Evolutionary conservation across 2,113 vertebrate genomes (phyloP).

Genomic region (Psammodynastes pulverulentus): DNA sequence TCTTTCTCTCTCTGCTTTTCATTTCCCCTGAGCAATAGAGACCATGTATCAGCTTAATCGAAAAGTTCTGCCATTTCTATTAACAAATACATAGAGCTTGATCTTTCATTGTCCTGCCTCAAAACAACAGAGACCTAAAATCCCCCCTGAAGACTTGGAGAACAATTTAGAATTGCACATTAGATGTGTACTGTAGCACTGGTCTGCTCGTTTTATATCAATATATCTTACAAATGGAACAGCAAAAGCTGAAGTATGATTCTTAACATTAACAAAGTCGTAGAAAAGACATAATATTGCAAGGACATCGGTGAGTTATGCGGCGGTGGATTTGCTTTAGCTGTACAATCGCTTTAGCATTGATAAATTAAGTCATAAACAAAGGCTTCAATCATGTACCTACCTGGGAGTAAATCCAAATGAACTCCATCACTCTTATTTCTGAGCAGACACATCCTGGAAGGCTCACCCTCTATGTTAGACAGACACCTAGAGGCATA

Average conservation of each 20-base stretch:
- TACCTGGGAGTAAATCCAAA: neutral
- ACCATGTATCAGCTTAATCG: constrained; percentile 21
- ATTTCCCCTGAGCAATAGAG: constrained; percentile 9
- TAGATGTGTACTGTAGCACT: constrained; percentile 3
- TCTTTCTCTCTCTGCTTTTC: neutral
- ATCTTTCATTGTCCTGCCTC: constrained; percentile 22
- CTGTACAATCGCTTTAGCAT: neutral
- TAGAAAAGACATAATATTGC: neutral
- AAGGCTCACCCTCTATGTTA: neutral
- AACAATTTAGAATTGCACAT: constrained; percentile 8
- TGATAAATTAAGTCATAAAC: neutral
- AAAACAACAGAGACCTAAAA: neutral
- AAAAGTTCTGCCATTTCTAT: constrained; percentile 25
- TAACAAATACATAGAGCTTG: constrained; percentile 22
- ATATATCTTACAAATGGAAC: neutral
- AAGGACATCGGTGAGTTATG: neutral
- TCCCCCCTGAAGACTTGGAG: constrained; percentile 2
- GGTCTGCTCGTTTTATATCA: neutral
- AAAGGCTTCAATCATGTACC: neutral
- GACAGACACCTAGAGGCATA: neutral
- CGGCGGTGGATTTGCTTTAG: neutral
- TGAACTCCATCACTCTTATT: neutral
- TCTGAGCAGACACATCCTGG: no score
- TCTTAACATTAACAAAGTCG: neutral
- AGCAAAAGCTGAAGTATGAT: neutral